A percentile compares a stretch with the other conserved stretches of the same genome.
phyloP scores from a whole-genome alignment of 2,888 invertebrate species.

The Epirrita christyi region DNA sequence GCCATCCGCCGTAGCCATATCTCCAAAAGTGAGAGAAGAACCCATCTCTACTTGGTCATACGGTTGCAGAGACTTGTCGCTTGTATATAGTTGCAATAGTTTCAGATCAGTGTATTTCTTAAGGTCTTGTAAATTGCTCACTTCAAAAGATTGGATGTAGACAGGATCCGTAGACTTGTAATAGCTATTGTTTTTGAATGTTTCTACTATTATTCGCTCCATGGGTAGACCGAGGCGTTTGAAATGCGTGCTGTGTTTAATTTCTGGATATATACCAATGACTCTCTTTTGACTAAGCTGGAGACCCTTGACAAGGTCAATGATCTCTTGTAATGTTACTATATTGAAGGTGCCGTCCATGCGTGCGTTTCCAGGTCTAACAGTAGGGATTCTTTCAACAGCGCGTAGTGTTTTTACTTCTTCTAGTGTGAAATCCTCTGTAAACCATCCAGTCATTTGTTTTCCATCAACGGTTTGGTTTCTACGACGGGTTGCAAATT shows the following conservation, averaged over 20 bases:
- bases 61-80: constrained; percentile 50
- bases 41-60: constrained; percentile 58
- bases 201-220: constrained; percentile 63
- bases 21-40: constrained; percentile 60
- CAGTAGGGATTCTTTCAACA: constrained; percentile 61
- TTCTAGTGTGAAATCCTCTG: constrained; percentile 71
- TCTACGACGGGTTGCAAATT: constrained; percentile 58
- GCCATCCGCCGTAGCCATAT: constrained; percentile 68
- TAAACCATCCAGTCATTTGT: constrained; percentile 64
- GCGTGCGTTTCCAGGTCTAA: constrained; percentile 68
- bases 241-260: constrained; percentile 70
- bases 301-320: constrained; percentile 66
- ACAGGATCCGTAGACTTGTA: constrained; percentile 56
- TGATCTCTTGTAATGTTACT: constrained; percentile 71
- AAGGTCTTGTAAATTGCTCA: constrained; percentile 66
- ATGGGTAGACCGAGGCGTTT: constrained; percentile 59
- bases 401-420: constrained; percentile 69
- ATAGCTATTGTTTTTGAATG: constrained; percentile 66
- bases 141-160: constrained; percentile 76
- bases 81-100: constrained; percentile 63
- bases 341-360: constrained; percentile 64
- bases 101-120: constrained; percentile 62
- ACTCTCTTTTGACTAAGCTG: constrained; percentile 61
- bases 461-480: constrained; percentile 61
- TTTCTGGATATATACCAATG: constrained; percentile 76